These are phyloP conservation scores for Cryptocephalus primarius DNA, from an alignment of 2,888 invertebrate genomes.

Conservation along the genomic window DNA sequence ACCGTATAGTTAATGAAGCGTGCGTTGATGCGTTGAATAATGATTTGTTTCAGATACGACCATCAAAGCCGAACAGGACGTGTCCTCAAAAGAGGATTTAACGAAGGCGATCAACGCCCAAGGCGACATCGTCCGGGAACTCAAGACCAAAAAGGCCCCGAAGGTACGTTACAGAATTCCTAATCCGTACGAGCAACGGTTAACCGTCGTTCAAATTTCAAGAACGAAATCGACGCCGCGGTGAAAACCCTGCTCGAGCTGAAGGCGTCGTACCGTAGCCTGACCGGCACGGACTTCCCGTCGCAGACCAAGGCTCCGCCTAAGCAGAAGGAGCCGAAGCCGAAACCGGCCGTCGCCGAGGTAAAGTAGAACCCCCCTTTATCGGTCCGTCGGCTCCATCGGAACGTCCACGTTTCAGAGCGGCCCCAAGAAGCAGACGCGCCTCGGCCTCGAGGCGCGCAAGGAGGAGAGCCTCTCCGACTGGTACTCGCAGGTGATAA, in stretches of 20 bases:
- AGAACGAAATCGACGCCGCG: conserved; percentile 41
- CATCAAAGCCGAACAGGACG: conserved; percentile 31
- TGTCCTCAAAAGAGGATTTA: conserved; percentile 19
- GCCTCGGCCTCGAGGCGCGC: conserved; percentile 84
- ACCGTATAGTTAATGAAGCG: too few species aligned
- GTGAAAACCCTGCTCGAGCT: conserved; percentile 44
- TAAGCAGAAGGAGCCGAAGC: conserved; percentile 28
- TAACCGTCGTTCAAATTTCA: too few species aligned
- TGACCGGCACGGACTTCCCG: conserved; percentile 41
- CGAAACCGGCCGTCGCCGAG: conserved; percentile 27
- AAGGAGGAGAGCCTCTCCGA: conserved; percentile 90
- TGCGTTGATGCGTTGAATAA: too few species aligned
- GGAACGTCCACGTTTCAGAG: conserved; percentile 29
- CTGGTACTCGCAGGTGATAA: conserved; percentile 94
- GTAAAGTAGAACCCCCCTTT: too few species aligned
- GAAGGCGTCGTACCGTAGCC: conserved; percentile 45
- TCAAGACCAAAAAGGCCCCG: conserved; percentile 40
- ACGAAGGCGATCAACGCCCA: conserved; percentile 44
- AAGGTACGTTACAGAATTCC: conserved; percentile 36
- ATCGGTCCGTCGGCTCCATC: too few species aligned
- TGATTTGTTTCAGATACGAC: too few species aligned
- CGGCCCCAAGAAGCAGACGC: conserved; percentile 75
- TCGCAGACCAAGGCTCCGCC: conserved; percentile 26
- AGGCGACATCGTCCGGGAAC: conserved; percentile 48
- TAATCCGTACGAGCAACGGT: too few species aligned